Evolutionary conservation across 2,113 vertebrate genomes (phyloP), one percentile per base, ranked within the genome.

Genomic region (Microcebus tavaratra): DNA sequence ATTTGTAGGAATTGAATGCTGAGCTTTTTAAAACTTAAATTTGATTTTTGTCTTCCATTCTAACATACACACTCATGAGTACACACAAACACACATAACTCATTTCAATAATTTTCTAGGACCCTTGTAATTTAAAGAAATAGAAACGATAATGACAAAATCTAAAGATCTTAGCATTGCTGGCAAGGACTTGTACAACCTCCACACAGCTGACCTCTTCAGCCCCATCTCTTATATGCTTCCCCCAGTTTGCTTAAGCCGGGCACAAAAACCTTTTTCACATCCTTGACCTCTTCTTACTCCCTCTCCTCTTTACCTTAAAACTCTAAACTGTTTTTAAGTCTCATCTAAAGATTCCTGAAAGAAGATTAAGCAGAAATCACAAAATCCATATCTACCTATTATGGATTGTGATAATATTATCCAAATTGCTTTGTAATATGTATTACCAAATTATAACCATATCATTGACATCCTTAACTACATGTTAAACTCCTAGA

Each of bases 1-100:
- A 86, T 72, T 78, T 84, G 5, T 21, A 68, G 50, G 20, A 90
- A 48, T 34, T 81, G 2, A 6, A 92, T 59, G 48, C 3, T 12
- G 12, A 91, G 9, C 21, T 73, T 67, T 59, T 67, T 42, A 93
- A 82, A 88, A 45, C 4, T 50, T 61, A 53, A 36, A 27, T 72
- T 76, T 82, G 63, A 72, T 89, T 83, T 91, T 81, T 39, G 17
- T 73, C 34, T 42, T 75, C 5, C 3, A 11, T 83, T 73, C 0
- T 2, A 7, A 23, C 9, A 11, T 1, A 65, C 17, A 80, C 4
- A 0, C 27, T 7, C 6, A 17, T 2, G 7, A 10, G 21, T 20
- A 2, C 2, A 65, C 1, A 8, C 15, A 61, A 10, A 42, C 8
- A 57, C 31, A 82, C 14, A 20, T 5, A 13, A 7, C 31, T 42